These are phyloP conservation scores for Mus spicilegus DNA, from an alignment of 2,113 vertebrate genomes.

Conservation along the genomic window DNA sequence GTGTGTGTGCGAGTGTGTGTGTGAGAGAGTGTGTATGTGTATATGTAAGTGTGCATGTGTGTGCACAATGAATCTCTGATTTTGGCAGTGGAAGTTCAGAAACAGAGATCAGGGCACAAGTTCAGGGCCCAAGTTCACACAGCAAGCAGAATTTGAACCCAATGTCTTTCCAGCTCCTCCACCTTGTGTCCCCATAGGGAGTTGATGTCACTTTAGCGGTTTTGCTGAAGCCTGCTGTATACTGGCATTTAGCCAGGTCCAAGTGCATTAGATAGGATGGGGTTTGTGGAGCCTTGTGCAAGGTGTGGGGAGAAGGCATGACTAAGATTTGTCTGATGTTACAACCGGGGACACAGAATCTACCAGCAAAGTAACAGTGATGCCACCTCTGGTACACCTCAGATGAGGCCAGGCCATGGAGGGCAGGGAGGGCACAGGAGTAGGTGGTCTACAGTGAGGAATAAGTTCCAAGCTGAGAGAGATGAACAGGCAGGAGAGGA, in stretches of 20 bases:
- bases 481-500: neutral
- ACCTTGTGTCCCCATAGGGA: neutral
- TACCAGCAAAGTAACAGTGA: neutral
- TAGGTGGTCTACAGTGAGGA: no score
- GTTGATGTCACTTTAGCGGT: fast-evolving
- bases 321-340: neutral
- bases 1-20: no score
- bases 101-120: constrained; percentile 20
- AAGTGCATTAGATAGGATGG: neutral
- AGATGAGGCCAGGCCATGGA: neutral
- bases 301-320: neutral
- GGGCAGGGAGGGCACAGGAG: neutral
- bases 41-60: no score
- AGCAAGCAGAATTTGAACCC: neutral
- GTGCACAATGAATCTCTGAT: neutral
- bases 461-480: neutral
- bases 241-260: neutral
- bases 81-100: neutral
- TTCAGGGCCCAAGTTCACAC: constrained; percentile 16
- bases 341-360: neutral
- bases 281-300: neutral
- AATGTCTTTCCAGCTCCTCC: neutral
- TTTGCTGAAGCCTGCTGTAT: neutral
- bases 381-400: neutral
- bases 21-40: no score